Conservation (phyloP, 2,888 invertebrate genomes). For the Melinaea menophilus region DNA sequence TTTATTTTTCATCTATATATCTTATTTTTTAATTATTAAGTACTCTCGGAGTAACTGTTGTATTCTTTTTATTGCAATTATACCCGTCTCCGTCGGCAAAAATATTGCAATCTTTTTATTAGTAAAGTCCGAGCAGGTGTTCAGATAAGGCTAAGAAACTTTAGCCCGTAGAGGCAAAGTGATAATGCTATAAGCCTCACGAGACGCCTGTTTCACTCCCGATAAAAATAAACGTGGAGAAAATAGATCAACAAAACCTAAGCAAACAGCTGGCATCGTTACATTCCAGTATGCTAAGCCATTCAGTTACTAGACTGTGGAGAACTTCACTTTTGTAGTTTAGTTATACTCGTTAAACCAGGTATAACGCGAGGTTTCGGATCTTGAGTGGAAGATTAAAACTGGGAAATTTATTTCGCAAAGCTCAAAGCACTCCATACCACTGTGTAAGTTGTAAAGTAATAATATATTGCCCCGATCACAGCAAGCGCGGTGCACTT, state of each 20-base stretch:
- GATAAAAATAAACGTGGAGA: conserved; percentile 42
- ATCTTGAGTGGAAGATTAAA: conserved; percentile 29
- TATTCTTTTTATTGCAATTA: not conserved
- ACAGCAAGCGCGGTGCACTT: conserved; percentile 19
- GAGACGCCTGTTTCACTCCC: conserved; percentile 28
- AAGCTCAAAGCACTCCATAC: conserved; percentile 18
- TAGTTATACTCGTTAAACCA: conserved; percentile 23
- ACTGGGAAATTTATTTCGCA: conserved; percentile 25
- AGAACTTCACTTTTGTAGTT: conserved; percentile 24
- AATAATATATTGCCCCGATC: conserved; percentile 25
- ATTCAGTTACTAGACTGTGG: conserved; percentile 36
- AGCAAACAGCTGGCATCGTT: conserved; percentile 53
- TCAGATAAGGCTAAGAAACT: conserved; percentile 13
- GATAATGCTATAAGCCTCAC: conserved; percentile 23
- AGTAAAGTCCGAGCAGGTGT: conserved; percentile 18
- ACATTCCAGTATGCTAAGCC: conserved; percentile 55
- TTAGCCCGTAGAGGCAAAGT: conserved; percentile 17
- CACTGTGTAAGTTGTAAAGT: conserved; percentile 18
- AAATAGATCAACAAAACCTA: conserved; percentile 50
- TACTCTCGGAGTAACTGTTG: too few relatives aligned
- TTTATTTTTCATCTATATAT: too few relatives aligned
- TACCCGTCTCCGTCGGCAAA: not conserved
- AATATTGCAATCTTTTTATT: conserved; percentile 3
- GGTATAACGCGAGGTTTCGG: conserved; percentile 19
- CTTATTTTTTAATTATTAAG: too few relatives aligned